Evolutionary conservation across 2,888 invertebrate species (phyloP), one percentile per base, ranked within the genome.

Genomic region (Noctua fimbriata): DNA sequence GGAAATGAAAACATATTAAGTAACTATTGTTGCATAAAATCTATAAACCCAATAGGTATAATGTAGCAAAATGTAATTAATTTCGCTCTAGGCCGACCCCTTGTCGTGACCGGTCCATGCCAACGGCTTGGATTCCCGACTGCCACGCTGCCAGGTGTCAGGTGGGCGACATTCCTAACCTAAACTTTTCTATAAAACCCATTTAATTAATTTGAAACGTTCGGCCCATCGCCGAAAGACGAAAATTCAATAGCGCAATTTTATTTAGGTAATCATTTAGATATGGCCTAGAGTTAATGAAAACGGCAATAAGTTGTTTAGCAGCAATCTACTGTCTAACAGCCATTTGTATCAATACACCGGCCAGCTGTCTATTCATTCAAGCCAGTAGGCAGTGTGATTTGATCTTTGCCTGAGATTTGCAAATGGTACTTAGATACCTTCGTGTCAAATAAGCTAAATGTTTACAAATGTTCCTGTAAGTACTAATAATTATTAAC

Each of bases 91-190:
- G 0, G 12, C 44, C 41, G 44, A 32, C 9, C 28, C 41, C 28
- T 14, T 28, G 47, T 36, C 69, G 70, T 83, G 70, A 78, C 84
- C 58, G 24, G 72, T 84, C 84, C 79, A 73, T 79, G 49, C 72
- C 10, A 70, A 67, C 78, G 28, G 16, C 69, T 41, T 36, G 2
- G 58, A 79, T 66, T 55, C 73, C 47, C 32, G 32, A 58, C 24
- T 60, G 28, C 18, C 32, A 47, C 4, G 24, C 49, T 52, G 7
- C 71, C 58, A 69, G 70, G 47, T 52, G 70, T 67, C 49, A 79
- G 41, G 81, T 75, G 72, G 69, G 85, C 74, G 63, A 80, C 80
- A 74, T 63, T 32, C 63, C 24, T 60, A 52, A 65, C 18, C 12
- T 44, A 44, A 49, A 80, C 12, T 69, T 81, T 63, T 84, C 66